Percentiles rank a stretch among this genome's conserved stretches.
Evolutionary conservation across 2,113 vertebrate genomes (phyloP).

Genomic region (Anarhynchus alexandrinus): DNA sequence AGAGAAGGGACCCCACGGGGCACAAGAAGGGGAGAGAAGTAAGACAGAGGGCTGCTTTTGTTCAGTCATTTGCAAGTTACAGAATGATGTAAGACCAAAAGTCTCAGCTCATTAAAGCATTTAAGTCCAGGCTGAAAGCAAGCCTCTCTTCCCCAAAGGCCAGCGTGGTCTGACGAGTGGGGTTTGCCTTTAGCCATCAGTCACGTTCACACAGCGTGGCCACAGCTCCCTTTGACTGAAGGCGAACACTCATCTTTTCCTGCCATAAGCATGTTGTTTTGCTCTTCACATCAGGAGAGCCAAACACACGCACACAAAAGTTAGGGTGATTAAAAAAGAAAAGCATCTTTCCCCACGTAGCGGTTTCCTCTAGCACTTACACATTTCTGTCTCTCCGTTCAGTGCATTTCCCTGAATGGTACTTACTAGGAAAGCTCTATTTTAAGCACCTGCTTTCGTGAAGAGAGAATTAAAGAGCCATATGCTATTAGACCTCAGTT

Average conservation of each 20-base stretch:
- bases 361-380: background rate
- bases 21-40: background rate
- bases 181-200: background rate
- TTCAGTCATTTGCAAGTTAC: background rate
- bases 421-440: background rate
- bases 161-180: background rate
- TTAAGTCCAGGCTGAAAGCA: background rate
- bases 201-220: background rate
- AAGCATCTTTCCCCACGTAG: background rate
- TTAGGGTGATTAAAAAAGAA: background rate
- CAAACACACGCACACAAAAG: background rate
- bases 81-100: background rate
- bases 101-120: background rate
- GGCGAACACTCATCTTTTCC: background rate
- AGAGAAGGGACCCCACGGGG: background rate
- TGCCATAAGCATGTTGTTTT: background rate
- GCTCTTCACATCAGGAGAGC: background rate
- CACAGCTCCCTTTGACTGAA: background rate
- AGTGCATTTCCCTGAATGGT: accelerated
- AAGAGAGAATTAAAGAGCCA: background rate
- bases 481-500: background rate
- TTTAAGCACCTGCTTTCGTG: background rate
- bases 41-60: background rate
- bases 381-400: background rate
- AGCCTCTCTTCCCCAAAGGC: background rate